These are phyloP conservation scores for Hippocampus zosterae DNA, from an alignment of 2,113 vertebrate species.

Conservation along the genomic window DNA sequence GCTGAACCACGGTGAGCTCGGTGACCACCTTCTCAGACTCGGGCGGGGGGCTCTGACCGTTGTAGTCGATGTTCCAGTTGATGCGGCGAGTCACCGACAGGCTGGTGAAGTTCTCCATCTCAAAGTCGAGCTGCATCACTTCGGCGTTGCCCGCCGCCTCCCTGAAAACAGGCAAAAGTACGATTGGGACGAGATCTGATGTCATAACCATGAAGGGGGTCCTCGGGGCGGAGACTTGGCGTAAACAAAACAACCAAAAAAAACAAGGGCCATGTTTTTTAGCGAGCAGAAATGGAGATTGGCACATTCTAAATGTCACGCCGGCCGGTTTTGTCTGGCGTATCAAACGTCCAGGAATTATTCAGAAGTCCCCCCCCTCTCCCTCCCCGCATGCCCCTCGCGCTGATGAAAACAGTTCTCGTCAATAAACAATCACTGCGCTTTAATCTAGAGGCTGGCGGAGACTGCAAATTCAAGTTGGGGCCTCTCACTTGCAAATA, in stretches of 20 bases:
- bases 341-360: constrained; percentile 20
- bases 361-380: background rate
- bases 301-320: background rate
- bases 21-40: constrained; percentile 94
- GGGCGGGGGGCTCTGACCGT: constrained; percentile 78
- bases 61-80: constrained; percentile 98
- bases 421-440: constrained; percentile 58
- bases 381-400: too few species aligned
- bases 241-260: background rate
- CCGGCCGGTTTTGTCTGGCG: background rate
- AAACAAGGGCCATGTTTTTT: background rate
- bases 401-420: constrained; percentile 19
- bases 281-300: background rate
- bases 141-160: constrained; percentile 78
- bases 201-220: too few species aligned
- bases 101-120: constrained; percentile 99
- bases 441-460: constrained; percentile 20
- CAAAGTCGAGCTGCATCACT: constrained; percentile 95
- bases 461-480: constrained; percentile 29
- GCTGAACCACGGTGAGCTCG: constrained; percentile 91
- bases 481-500: constrained; percentile 22
- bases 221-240: too few species aligned
- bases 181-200: too few species aligned
- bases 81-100: constrained; percentile 94
- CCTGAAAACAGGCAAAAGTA: constrained; percentile 54